Evolutionary conservation across 1,140 invertebrate species (phyloP).

Genomic region (Periplaneta americana): DNA sequence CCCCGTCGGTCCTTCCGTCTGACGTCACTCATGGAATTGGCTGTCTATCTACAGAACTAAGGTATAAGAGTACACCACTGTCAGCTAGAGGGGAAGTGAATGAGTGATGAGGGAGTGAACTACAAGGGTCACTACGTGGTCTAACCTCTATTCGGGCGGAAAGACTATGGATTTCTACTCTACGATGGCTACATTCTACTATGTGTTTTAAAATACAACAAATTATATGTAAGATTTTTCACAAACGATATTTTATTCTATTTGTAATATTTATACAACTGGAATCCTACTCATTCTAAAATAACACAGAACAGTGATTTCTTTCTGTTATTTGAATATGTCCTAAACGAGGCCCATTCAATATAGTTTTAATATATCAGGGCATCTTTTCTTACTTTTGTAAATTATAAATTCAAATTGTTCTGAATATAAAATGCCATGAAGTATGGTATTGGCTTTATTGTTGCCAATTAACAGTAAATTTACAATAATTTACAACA

Average conservation of each 20-base stretch:
- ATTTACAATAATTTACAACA: constrained; percentile 5
- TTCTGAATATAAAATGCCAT: background rate
- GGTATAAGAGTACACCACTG: background rate
- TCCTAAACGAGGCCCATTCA: background rate
- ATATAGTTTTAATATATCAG: background rate
- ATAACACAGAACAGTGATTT: constrained; percentile 3
- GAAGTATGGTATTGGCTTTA: background rate
- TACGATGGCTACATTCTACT: background rate
- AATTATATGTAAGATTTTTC: constrained; percentile 10
- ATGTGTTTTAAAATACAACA: constrained; percentile 8
- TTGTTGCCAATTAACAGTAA: background rate
- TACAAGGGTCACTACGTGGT: background rate
- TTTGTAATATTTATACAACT: constrained; percentile 11
- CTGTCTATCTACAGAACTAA: background rate
- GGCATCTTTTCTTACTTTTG: background rate
- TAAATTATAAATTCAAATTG: too few species aligned
- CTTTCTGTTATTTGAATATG: background rate
- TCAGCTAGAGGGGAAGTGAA: background rate
- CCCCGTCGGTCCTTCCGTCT: background rate
- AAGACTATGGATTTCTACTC: background rate
- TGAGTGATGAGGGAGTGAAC: background rate
- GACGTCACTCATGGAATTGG: background rate
- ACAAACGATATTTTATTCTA: constrained; percentile 13
- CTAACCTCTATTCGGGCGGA: background rate
- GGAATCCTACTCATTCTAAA: background rate